Evolutionary conservation across 2,113 vertebrate genomes (phyloP).

Genomic region (Acinonyx jubatus): DNA sequence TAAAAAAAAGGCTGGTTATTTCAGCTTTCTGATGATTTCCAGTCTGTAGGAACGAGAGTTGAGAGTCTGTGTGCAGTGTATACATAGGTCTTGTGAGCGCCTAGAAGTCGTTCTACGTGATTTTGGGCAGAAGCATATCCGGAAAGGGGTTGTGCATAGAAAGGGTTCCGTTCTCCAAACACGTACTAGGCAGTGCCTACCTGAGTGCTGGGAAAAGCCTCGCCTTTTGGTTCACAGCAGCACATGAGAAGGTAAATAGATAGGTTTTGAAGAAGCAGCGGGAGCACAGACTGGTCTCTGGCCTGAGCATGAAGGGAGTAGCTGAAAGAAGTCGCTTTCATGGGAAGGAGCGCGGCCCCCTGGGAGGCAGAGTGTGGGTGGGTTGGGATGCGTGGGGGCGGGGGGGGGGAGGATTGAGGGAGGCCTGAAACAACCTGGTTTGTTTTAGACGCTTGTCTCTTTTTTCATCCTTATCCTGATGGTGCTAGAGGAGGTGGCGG

Average conservation of each 20-base stretch:
- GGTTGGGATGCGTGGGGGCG: not conserved
- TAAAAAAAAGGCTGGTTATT: conserved; percentile 46
- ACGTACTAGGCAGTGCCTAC: not conserved
- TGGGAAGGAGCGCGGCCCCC: not conserved
- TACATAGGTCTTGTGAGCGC: not conserved
- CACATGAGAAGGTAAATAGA: not conserved
- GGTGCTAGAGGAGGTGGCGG: not conserved
- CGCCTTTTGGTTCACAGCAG: not conserved
- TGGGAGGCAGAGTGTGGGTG: not conserved
- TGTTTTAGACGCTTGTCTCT: not conserved
- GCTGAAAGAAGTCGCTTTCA: not conserved
- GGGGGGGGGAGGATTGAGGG: not conserved
- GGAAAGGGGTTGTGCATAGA: not conserved
- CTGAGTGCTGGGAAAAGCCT: not conserved
- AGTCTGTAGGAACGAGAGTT: conserved; percentile 40
- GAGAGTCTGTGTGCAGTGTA: not conserved
- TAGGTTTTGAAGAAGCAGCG: not conserved
- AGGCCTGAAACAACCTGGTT: not conserved
- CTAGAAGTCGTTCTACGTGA: not conserved
- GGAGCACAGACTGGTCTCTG: not conserved
- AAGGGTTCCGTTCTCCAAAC: not conserved
- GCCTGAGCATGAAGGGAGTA: too few relatives aligned
- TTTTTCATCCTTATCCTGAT: not conserved
- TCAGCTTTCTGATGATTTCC: conserved; percentile 69
- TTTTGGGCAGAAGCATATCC: not conserved